These are phyloP conservation scores for Melieria picta DNA, from an alignment of 2,888 invertebrate genomes.

Conservation along the genomic window DNA sequence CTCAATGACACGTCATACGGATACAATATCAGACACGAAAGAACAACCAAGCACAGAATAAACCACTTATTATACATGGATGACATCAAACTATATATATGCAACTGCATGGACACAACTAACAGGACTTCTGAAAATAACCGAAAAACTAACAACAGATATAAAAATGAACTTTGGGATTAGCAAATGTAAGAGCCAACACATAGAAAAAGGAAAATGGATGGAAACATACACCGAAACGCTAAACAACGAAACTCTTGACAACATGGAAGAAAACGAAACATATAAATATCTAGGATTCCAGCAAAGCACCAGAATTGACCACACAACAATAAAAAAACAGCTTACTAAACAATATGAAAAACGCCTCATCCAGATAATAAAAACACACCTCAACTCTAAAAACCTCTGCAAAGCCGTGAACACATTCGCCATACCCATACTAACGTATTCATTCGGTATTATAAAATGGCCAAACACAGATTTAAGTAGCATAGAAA, in stretches of 20 bases:
- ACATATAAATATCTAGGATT: no score
- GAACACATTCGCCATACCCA: slow-evolving; percentile 30
- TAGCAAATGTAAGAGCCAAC: slow-evolving; percentile 8
- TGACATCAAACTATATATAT: neutral
- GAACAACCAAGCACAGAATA: no score
- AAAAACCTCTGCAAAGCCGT: slow-evolving; percentile 26
- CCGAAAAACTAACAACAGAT: slow-evolving; percentile 5
- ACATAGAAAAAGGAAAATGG: neutral
- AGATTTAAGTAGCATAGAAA: slow-evolving; percentile 11
- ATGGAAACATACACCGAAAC: no score
- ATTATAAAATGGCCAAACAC: slow-evolving; percentile 10
- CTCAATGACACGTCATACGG: no score
- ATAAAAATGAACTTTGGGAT: slow-evolving; percentile 16
- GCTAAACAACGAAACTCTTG: no score
- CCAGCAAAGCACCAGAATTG: no score
- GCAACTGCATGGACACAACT: neutral
- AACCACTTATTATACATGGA: neutral
- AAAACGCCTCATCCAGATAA: neutral
- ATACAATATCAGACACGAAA: no score
- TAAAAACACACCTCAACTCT: slow-evolving; percentile 13
- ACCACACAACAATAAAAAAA: neutral
- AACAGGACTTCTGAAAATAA: slow-evolving; percentile 6
- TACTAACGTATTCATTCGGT: neutral
- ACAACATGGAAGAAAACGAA: no score
- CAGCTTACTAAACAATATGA: slow-evolving; percentile 5